These are phyloP conservation scores for Notarius quadriscutis DNA, from an alignment of 2,113 vertebrate genomes.

Conservation along the genomic window DNA sequence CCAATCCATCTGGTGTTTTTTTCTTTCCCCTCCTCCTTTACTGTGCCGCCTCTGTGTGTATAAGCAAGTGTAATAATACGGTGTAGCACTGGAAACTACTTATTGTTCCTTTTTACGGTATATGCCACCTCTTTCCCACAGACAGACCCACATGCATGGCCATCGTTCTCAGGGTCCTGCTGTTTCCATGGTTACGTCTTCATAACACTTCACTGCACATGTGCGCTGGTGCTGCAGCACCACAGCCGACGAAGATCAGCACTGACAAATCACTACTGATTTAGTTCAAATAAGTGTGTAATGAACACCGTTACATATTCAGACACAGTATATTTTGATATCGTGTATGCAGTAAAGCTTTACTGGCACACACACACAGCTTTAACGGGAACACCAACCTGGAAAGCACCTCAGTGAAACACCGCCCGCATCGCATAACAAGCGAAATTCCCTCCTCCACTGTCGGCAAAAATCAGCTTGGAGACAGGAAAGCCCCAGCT, in stretches of 20 bases:
- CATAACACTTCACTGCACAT: conserved; percentile 54
- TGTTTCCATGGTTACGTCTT: conserved; percentile 57
- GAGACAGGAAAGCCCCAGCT: conserved; percentile 28
- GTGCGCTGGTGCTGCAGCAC: conserved; percentile 40
- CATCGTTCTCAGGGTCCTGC: conserved; percentile 43
- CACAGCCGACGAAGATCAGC: not conserved
- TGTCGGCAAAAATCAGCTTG: not conserved
- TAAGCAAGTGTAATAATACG: conserved; percentile 3
- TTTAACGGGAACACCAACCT: not conserved
- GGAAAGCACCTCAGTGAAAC: conserved; percentile 16
- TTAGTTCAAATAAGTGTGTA: not conserved
- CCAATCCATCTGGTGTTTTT: no score
- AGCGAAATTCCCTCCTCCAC: not conserved
- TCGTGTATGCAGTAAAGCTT: not conserved
- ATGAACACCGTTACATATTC: not conserved
- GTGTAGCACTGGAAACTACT: not conserved
- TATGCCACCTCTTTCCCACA: conserved; percentile 33
- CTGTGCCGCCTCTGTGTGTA: not conserved
- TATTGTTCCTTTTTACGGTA: conserved; percentile 6
- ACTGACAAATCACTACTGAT: not conserved
- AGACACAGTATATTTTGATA: no score
- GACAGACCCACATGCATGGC: conserved; percentile 16
- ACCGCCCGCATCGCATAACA: not conserved
- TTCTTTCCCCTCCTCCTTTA: no score
- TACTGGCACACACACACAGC: not conserved